A percentile compares a stretch with the other conserved stretches of the same genome.
Conservation (phyloP, 2,797 vertebrate genomes). For the Acrossocheilus fasciatus region DNA sequence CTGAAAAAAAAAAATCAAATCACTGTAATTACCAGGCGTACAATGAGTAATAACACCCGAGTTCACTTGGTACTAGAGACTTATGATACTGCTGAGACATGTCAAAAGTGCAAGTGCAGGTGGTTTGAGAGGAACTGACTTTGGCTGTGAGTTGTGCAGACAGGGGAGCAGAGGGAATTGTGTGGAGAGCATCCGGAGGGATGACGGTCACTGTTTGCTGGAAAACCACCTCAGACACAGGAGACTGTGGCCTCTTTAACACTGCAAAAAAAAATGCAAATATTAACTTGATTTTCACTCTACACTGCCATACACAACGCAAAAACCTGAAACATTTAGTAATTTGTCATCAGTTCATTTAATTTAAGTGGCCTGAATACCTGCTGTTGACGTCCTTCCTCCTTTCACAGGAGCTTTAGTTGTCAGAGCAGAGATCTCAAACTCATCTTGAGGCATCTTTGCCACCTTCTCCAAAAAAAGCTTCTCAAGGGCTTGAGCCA, state of each 20-base stretch:
- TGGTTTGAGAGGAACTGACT: constrained; percentile 63
- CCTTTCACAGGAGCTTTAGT: constrained; percentile 78
- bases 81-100: not conserved
- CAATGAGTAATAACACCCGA: not conserved
- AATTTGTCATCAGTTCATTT: not conserved
- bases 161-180: constrained; percentile 63
- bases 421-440: constrained; percentile 65
- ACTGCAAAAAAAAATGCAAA: constrained; percentile 22
- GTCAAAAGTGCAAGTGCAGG: not conserved
- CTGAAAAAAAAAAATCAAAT: not conserved
- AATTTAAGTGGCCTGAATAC: constrained; percentile 54
- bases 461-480: constrained; percentile 86
- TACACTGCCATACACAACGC: not conserved
- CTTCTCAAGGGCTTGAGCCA: constrained; percentile 93
- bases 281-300: not conserved
- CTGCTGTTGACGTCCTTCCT: constrained; percentile 69
- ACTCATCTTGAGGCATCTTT: constrained; percentile 88
- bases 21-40: not conserved
- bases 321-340: not conserved
- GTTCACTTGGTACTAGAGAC: not conserved
- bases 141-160: constrained; percentile 66
- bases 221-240: constrained; percentile 75
- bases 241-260: constrained; percentile 65
- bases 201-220: constrained; percentile 76
- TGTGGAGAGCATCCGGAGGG: constrained; percentile 65